These are phyloP conservation scores for Agonopterix alstromeriana DNA, from an alignment of 2,888 invertebrate genomes.

Conservation along the genomic window DNA sequence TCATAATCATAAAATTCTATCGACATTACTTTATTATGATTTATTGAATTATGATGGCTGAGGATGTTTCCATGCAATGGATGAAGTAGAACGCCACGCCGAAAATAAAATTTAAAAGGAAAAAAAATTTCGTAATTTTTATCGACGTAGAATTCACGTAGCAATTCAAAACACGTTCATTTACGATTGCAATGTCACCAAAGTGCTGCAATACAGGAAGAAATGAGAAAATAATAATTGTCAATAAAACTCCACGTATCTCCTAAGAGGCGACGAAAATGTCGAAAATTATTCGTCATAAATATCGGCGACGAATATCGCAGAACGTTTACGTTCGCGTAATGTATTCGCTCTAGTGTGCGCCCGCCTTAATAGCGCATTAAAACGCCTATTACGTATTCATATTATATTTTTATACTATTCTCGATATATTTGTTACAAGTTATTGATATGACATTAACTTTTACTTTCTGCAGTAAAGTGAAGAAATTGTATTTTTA, in stretches of 20 bases:
- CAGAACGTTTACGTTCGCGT: conserved; percentile 25
- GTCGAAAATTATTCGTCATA: conserved; percentile 40
- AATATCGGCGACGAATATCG: conserved; percentile 31
- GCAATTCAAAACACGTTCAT: neutral
- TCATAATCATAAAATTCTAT: too few relatives aligned
- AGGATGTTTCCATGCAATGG: too few relatives aligned
- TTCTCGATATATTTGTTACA: conserved; percentile 5
- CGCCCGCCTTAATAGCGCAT: conserved; percentile 43
- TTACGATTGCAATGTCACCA: neutral
- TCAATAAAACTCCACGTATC: conserved; percentile 48
- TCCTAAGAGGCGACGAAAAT: conserved; percentile 25
- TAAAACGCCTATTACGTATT: conserved; percentile 55
- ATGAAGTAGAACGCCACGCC: too few relatives aligned
- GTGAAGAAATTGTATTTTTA: conserved; percentile 1
- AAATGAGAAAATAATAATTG: conserved; percentile 55
- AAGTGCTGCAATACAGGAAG: conserved; percentile 41
- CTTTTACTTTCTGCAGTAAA: conserved; percentile 6
- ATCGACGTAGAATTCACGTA: too few relatives aligned
- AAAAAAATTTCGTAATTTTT: too few relatives aligned
- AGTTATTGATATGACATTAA: conserved; percentile 7
- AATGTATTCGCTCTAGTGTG: conserved; percentile 40
- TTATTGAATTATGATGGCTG: too few relatives aligned
- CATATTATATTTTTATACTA: conserved; percentile 41
- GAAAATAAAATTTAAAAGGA: too few relatives aligned
- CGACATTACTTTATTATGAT: too few relatives aligned